A percentile compares a stretch with the other conserved stretches of the same genome.
phyloP scores from a whole-genome alignment of 2,888 invertebrate genomes.

The Idaea straminata region DNA sequence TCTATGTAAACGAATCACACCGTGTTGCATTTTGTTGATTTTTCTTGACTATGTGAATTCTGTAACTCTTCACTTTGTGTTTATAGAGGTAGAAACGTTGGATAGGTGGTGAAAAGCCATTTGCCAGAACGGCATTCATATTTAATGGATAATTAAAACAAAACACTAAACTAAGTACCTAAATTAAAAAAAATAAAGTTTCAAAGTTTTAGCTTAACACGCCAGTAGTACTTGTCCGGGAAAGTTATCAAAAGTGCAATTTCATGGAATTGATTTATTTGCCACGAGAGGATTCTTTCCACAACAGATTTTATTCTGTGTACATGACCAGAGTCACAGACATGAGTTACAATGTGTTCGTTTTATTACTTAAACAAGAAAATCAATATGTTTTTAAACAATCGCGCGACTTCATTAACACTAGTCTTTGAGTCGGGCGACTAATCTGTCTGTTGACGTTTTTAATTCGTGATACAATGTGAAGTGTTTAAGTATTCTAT shows the following conservation, averaged over 20 bases:
- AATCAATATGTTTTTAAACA: constrained; percentile 3
- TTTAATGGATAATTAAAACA: no score
- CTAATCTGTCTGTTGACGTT: not conserved
- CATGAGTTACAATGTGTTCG: constrained; percentile 27
- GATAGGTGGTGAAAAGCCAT: no score
- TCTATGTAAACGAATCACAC: no score
- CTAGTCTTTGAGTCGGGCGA: no score
- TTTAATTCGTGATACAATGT: not conserved
- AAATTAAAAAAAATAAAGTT: no score
- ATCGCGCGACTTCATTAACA: not conserved
- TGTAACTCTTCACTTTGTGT: no score
- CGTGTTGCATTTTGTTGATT: no score
- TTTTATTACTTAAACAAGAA: not conserved
- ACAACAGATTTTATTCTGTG: not conserved
- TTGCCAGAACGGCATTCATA: no score
- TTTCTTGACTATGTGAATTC: no score
- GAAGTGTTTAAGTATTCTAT: not conserved
- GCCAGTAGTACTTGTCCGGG: not conserved
- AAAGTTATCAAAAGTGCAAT: not conserved
- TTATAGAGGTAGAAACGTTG: no score
- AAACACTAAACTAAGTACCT: no score
- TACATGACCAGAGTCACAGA: constrained; percentile 8
- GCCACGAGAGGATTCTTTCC: not conserved
- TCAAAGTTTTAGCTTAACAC: not conserved
- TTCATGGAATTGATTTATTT: constrained; percentile 1